Percentiles rank a stretch among this genome's conserved stretches.
Conservation (phyloP, 2,888 invertebrate genomes). For the Thecocarcelia acutangulata region DNA sequence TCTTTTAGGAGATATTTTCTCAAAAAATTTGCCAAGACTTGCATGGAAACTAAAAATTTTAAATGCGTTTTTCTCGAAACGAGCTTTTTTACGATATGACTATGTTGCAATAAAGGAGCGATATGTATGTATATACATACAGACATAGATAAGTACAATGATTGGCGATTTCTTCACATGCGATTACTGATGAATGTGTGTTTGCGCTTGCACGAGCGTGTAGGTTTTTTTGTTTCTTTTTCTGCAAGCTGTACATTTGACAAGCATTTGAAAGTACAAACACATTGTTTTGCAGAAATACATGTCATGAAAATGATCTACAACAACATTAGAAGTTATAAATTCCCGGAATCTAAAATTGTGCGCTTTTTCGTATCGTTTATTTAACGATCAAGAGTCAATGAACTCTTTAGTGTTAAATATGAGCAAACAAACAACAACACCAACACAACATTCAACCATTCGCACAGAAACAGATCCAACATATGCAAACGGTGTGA, state of each 20-base stretch:
- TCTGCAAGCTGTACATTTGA: conserved; percentile 49
- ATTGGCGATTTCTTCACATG: conserved; percentile 13
- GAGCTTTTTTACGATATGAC: no score
- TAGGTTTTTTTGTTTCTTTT: neutral
- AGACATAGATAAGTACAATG: conserved; percentile 2
- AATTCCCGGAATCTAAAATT: conserved; percentile 49
- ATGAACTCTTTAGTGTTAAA: conserved; percentile 58
- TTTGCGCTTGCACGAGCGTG: conserved; percentile 6
- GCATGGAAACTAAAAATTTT: no score
- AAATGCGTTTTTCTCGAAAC: no score
- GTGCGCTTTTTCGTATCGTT: conserved; percentile 57
- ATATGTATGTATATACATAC: no score
- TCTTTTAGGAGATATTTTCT: no score
- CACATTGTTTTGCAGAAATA: conserved; percentile 28
- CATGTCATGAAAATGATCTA: conserved; percentile 34
- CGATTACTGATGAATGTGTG: neutral
- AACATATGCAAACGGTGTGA: conserved; percentile 39
- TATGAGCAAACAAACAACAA: conserved; percentile 36
- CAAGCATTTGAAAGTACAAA: conserved; percentile 37
- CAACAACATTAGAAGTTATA: conserved; percentile 32
- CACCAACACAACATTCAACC: conserved; percentile 29
- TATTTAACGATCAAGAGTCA: conserved; percentile 52
- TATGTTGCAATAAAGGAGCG: no score
- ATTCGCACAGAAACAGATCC: conserved; percentile 36
- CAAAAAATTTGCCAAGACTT: no score